Evolutionary conservation across 2,797 vertebrate species (phyloP).

Genomic region (Liparis tanakae): DNA sequence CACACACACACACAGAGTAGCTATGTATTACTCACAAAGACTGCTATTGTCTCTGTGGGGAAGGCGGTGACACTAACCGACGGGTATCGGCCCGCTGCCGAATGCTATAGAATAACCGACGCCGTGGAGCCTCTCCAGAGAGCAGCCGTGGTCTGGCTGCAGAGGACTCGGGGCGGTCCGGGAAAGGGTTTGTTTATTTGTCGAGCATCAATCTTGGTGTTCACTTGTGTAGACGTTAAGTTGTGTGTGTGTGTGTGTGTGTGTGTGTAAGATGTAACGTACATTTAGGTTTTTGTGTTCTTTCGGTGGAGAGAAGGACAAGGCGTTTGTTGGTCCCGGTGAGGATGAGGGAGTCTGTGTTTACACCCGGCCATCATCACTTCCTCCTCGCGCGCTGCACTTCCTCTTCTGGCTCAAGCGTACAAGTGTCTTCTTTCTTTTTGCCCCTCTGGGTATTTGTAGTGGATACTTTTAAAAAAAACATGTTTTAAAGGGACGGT

Average conservation of each 20-base stretch:
- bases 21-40: constrained; percentile 68
- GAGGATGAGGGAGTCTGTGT: constrained; percentile 21
- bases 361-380: constrained; percentile 61
- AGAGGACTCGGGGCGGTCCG: constrained; percentile 1
- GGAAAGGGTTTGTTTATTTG: constrained; percentile 16
- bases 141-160: too few relatives aligned
- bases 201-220: constrained; percentile 11
- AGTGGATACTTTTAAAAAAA: background rate
- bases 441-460: background rate
- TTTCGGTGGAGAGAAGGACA: background rate
- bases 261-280: background rate
- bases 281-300: constrained; percentile 1
- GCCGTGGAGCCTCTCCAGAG: constrained; percentile 31
- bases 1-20: constrained; percentile 7
- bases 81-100: constrained; percentile 64
- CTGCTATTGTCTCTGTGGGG: constrained; percentile 69
- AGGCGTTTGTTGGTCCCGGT: constrained; percentile 3
- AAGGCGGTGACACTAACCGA: constrained; percentile 73
- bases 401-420: constrained; percentile 70
- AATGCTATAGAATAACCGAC: constrained; percentile 62
- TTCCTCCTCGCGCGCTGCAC: constrained; percentile 72
- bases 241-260: constrained; percentile 12
- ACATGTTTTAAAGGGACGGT: background rate
- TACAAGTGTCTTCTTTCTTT: background rate
- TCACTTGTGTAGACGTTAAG: background rate